These are phyloP conservation scores for Oscarella lobularis DNA, from an alignment of 37 sponge, comb jelly and placozoan genomes.

Conservation along the genomic window DNA sequence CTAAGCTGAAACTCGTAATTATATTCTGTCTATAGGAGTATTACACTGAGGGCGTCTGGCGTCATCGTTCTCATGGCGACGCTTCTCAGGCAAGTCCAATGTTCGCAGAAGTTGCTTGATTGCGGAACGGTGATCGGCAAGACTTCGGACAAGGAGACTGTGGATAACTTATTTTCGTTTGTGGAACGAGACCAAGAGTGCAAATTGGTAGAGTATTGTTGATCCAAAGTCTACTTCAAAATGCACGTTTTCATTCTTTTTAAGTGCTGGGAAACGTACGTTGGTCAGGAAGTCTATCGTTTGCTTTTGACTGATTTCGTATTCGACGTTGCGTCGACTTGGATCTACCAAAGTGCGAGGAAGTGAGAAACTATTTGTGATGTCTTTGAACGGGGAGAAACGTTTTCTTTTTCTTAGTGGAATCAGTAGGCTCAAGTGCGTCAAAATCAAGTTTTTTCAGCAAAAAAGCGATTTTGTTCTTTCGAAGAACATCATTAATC, in stretches of 20 bases:
- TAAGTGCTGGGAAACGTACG: constrained; percentile 19
- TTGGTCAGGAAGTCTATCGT: constrained; percentile 11
- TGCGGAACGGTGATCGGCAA: not conserved
- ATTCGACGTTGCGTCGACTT: not conserved
- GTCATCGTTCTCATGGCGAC: not conserved
- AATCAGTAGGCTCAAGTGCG: too few relatives aligned
- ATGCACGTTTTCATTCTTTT: not conserved
- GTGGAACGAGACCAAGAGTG: not conserved
- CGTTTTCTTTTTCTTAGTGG: too few relatives aligned
- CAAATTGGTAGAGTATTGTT: constrained; percentile 4
- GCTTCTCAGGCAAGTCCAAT: not conserved
- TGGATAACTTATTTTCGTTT: too few relatives aligned
- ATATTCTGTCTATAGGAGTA: too few relatives aligned
- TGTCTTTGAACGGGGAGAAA: too few relatives aligned
- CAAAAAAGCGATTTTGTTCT: constrained; percentile 44
- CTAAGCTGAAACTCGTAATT: too few relatives aligned
- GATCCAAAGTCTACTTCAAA: too few relatives aligned
- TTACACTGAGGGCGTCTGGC: not conserved
- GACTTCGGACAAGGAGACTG: not conserved
- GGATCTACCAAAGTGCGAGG: too few relatives aligned
- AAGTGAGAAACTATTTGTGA: too few relatives aligned
- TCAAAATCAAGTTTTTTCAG: too few relatives aligned
- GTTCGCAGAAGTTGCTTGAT: not conserved
- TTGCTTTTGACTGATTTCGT: constrained; percentile 1
- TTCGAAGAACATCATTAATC: constrained; percentile 80